phyloP scores from a whole-genome alignment of 2,888 invertebrate species.

The Ophioninae sp. region DNA sequence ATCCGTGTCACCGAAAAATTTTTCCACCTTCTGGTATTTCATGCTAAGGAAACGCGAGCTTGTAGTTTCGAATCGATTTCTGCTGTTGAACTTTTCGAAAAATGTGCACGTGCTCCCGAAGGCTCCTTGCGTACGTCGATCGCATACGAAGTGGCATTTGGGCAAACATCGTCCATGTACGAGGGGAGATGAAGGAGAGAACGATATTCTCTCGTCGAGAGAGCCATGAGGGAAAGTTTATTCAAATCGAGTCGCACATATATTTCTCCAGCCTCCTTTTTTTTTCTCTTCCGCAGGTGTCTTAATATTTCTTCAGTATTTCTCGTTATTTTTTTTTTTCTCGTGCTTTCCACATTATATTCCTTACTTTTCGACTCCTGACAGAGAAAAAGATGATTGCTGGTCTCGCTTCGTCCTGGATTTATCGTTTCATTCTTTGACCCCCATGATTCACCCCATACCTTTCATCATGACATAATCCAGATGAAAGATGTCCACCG shows the following conservation, averaged over 20 bases:
- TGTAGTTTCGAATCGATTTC: slow-evolving; percentile 40
- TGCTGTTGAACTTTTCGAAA: slow-evolving; percentile 48
- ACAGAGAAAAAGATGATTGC: neutral
- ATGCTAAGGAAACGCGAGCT: slow-evolving; percentile 11
- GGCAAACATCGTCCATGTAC: slow-evolving; percentile 69
- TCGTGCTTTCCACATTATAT: neutral
- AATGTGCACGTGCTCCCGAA: slow-evolving; percentile 69
- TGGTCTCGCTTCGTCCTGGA: neutral
- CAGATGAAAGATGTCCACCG: too few species aligned
- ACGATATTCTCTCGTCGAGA: slow-evolving; percentile 43
- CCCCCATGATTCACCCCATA: too few species aligned
- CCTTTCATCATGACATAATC: too few species aligned
- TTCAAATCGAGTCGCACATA: slow-evolving; percentile 69
- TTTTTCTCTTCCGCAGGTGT: slow-evolving; percentile 17
- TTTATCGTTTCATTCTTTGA: neutral
- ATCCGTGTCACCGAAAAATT: slow-evolving; percentile 9
- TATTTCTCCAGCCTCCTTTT: slow-evolving; percentile 33
- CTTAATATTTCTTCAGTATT: slow-evolving; percentile 55
- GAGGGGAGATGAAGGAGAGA: slow-evolving; percentile 32
- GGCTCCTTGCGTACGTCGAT: slow-evolving; percentile 68
- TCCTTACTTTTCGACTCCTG: slow-evolving; percentile 10
- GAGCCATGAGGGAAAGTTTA: slow-evolving; percentile 67
- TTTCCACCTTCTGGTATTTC: slow-evolving; percentile 15
- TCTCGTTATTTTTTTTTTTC: slow-evolving; percentile 50
- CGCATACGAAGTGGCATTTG: slow-evolving; percentile 76